Percentiles rank a stretch among this genome's conserved stretches.
These are phyloP conservation scores for Imbricaverruca yamaguchii DNA, from an alignment of 2,888 invertebrate species.

Conservation along the genomic window DNA sequence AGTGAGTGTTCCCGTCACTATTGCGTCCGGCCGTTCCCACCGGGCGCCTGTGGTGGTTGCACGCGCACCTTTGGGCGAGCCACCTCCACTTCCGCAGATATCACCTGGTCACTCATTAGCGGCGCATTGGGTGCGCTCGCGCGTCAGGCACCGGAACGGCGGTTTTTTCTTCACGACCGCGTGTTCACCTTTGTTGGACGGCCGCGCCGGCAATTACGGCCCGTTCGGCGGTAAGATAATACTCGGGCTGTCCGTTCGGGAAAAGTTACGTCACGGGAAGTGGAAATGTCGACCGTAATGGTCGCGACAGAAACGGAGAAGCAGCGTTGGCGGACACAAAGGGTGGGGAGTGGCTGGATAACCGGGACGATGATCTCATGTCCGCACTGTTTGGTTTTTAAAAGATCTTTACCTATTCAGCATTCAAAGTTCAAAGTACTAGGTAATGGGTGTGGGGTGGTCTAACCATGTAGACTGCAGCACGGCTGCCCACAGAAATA, in stretches of 20 bases:
- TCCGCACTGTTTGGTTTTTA: too few species aligned
- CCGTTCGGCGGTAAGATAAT: background rate
- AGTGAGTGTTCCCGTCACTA: background rate
- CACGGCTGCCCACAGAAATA: too few species aligned
- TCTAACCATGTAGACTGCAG: too few species aligned
- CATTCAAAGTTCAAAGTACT: too few species aligned
- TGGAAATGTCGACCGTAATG: background rate
- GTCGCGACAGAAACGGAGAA: too few species aligned
- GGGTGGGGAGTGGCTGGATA: too few species aligned
- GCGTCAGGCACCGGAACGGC: background rate
- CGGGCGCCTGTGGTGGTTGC: background rate
- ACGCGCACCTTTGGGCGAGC: background rate
- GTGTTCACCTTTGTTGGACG: constrained; percentile 1
- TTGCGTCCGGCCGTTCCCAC: background rate
- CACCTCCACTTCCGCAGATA: background rate
- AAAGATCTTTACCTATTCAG: too few species aligned
- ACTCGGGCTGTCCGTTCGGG: background rate
- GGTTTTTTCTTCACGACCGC: background rate
- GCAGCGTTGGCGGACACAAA: too few species aligned
- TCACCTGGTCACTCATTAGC: constrained; percentile 1
- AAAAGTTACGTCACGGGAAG: background rate
- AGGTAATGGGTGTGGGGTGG: too few species aligned
- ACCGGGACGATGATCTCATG: too few species aligned
- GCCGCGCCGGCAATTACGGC: background rate
- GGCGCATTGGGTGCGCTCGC: background rate